Evolutionary conservation across 2,888 invertebrate genomes (phyloP).

Genomic region (Sminthurinus aureus): DNA sequence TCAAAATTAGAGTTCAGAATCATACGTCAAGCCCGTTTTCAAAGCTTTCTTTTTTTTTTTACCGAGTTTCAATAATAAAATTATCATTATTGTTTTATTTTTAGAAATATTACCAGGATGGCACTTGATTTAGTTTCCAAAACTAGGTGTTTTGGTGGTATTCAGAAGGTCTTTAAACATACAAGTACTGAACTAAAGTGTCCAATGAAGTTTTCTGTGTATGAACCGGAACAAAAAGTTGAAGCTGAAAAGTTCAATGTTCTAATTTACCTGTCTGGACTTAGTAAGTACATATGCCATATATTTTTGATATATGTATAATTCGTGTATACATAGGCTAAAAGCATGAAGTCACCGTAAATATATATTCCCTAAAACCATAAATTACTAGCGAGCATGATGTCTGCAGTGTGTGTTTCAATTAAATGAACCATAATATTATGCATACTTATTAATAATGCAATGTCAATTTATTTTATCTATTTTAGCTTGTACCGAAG

Average conservation of each 20-base stretch:
- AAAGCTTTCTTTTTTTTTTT: background rate
- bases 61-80: background rate
- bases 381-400: too few relatives aligned
- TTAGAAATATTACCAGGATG: constrained; percentile 28
- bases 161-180: constrained; percentile 76
- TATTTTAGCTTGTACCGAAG: constrained; percentile 78
- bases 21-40: background rate
- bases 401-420: too few relatives aligned
- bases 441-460: too few relatives aligned
- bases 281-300: constrained; percentile 66
- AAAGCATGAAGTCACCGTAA: too few relatives aligned
- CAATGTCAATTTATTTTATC: too few relatives aligned
- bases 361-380: too few relatives aligned
- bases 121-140: constrained; percentile 66
- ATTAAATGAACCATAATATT: too few relatives aligned
- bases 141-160: constrained; percentile 81
- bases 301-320: too few relatives aligned
- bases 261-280: constrained; percentile 89
- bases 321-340: too few relatives aligned
- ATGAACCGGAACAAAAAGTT: constrained; percentile 77
- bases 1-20: background rate
- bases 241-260: constrained; percentile 74
- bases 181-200: constrained; percentile 78
- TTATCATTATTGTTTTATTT: background rate
- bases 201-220: constrained; percentile 92